A percentile compares a stretch with the other conserved stretches of the same genome.
phyloP scores from a whole-genome alignment of 2,113 vertebrate genomes.

The Perognathus longimembris region DNA sequence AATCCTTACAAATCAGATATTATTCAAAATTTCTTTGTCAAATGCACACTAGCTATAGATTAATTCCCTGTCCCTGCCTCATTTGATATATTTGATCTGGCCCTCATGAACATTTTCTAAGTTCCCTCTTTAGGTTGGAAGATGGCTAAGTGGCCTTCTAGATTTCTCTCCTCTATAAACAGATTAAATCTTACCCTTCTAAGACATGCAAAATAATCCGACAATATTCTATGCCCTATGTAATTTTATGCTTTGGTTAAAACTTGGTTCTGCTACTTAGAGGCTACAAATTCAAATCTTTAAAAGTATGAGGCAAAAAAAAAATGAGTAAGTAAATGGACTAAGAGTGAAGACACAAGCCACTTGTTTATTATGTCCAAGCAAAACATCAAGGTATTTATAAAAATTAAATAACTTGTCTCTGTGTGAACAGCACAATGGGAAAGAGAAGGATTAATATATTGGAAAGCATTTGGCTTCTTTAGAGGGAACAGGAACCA shows the following conservation, averaged over 20 bases:
- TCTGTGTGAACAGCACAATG: not conserved
- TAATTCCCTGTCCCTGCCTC: not conserved
- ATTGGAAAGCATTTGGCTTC: not conserved
- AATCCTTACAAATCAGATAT: not conserved
- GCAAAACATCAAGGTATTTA: conserved; percentile 33
- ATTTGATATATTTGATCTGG: not conserved
- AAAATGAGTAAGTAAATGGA: not conserved
- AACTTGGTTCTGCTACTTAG: conserved; percentile 18
- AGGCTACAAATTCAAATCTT: conserved; percentile 17
- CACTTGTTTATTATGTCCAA: not conserved
- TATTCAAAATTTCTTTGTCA: not conserved
- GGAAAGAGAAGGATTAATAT: not conserved
- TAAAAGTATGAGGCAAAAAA: not conserved
- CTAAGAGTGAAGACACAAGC: not conserved
- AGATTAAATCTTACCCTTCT: not conserved
- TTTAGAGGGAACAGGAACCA: conserved; percentile 6
- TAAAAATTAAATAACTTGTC: conserved; percentile 5
- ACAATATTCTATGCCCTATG: not conserved
- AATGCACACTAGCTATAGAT: not conserved
- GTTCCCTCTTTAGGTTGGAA: not conserved
- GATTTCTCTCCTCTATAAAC: not conserved
- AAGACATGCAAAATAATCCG: not conserved
- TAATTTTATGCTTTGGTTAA: conserved; percentile 14
- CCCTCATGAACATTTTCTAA: not conserved
- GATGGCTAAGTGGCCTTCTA: not conserved